Percentiles rank a stretch among this genome's conserved stretches.
These are phyloP conservation scores for Muricea muricata DNA, from an alignment of 92 coral and sea anemone species.

Conservation along the genomic window DNA sequence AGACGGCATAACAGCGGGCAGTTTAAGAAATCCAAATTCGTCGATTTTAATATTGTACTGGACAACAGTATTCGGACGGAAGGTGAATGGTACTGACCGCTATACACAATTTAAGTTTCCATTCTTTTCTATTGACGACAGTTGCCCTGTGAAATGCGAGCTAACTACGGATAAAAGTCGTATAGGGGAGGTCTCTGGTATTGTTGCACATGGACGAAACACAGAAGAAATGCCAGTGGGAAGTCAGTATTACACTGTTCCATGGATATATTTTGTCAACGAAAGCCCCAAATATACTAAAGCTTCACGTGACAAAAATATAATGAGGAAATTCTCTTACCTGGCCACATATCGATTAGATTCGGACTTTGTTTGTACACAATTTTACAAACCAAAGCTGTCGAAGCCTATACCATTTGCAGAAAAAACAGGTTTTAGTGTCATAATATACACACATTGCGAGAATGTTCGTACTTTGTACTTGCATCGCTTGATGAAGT, in stretches of 20 bases:
- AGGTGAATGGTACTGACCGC: neutral
- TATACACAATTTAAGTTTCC: conserved; percentile 31
- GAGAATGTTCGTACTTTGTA: conserved; percentile 89
- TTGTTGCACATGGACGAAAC: conserved; percentile 89
- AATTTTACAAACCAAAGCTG: conserved; percentile 81
- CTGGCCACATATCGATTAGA: neutral
- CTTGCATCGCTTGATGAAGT: conserved; percentile 82
- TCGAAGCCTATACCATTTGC: conserved; percentile 76
- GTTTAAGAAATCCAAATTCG: neutral
- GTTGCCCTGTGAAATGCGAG: conserved; percentile 91
- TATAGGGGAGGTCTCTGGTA: conserved; percentile 83
- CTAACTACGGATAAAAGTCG: conserved; percentile 77
- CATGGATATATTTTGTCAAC: conserved; percentile 92
- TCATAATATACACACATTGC: conserved; percentile 86
- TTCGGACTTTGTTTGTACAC: conserved; percentile 59
- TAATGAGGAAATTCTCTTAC: conserved; percentile 61
- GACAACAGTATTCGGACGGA: neutral
- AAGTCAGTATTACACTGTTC: conserved; percentile 76
- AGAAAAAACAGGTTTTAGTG: conserved; percentile 68
- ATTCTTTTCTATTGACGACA: conserved; percentile 83
- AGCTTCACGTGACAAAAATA: conserved; percentile 58
- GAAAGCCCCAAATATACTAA: conserved; percentile 92
- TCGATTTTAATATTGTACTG: neutral
- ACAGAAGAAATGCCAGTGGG: conserved; percentile 76
- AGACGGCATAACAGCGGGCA: neutral